Evolutionary conservation across 2,888 invertebrate species (phyloP), one percentile per base, ranked within the genome.

Genomic region (Acronicta psi): DNA sequence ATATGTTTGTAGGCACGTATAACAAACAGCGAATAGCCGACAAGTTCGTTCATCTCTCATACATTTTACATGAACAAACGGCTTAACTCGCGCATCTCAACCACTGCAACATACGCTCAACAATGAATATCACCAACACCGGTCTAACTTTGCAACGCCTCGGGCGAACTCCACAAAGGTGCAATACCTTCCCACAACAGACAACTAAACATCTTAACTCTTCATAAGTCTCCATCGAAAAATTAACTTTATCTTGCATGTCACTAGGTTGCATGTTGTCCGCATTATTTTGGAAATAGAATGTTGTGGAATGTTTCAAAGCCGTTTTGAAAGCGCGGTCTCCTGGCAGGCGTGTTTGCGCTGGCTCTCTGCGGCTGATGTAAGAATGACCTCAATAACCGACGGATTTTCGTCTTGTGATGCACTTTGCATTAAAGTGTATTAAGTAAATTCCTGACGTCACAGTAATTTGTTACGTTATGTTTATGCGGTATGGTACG

Each of bases 341-440:
- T 73, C 70, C 68, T 63, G 59, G 57, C 59, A 62, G 64, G 69
- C 66, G 55, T 80, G 81, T 80, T 76, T 77, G 69, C 73, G 62
- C 60, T 65, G 60, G 61, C 51, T 56, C 74, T 60, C 63, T 70
- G 69, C 40, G 57, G 60, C 58, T 77, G 75, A 75, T 77, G 75
- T 69, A 69, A 73, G 73, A 79, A 80, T 81, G 79, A 77, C 83
- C 79, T 73, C 75, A 75, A 77, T 80, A 75, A 67, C 77, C 73
- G 61, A 47, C 51, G 66, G 72, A 72, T 77, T 62, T 66, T 60
- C 60, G 51, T 58, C 58, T 59, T 51, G 31, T 56, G 44, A 53
- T 55, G 36, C 59, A 46, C 23, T 59, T 54, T 50, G 41, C 44
- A 47, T 63, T 52, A 42, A 52, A 66, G 44, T 46, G n/a, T 31